Evolutionary conservation across 2,888 invertebrate genomes (phyloP).

Genomic region (Clunio marinus): DNA sequence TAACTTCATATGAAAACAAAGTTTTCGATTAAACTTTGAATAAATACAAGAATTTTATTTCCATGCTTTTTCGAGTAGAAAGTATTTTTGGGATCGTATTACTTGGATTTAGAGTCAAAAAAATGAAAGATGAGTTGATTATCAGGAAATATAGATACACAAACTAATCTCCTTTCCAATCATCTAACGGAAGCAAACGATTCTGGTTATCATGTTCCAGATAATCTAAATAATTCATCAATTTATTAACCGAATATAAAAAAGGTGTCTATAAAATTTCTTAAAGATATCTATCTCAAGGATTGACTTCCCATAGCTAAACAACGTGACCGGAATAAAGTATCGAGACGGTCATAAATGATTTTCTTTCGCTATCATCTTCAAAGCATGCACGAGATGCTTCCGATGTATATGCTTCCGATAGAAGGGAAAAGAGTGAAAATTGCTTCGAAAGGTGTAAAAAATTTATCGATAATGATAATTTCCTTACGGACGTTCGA

Average conservation of each 20-base stretch:
- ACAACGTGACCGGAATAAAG: background rate
- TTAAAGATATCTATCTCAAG: background rate
- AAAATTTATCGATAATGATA: conserved; percentile 22
- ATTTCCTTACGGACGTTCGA: background rate
- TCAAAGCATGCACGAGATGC: no score
- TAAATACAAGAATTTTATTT: no score
- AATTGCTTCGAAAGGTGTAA: conserved; percentile 16
- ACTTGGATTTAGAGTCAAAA: no score
- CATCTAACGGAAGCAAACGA: no score
- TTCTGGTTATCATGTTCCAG: background rate
- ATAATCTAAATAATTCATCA: conserved; percentile 33
- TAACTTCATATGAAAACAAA: no score
- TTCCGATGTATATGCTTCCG: background rate
- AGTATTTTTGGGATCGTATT: no score
- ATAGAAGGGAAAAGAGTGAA: background rate
- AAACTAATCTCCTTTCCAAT: no score
- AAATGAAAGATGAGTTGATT: no score
- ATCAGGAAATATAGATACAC: no score
- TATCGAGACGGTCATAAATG: background rate
- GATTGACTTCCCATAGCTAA: background rate
- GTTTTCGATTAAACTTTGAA: no score
- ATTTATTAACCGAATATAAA: conserved; percentile 26
- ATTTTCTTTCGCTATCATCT: background rate
- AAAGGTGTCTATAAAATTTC: conserved; percentile 4
- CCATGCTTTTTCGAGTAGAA: no score